Evolutionary conservation across 2,797 vertebrate species (phyloP), one percentile per base, ranked within the genome.

Genomic region (Acanthurus tractus): DNA sequence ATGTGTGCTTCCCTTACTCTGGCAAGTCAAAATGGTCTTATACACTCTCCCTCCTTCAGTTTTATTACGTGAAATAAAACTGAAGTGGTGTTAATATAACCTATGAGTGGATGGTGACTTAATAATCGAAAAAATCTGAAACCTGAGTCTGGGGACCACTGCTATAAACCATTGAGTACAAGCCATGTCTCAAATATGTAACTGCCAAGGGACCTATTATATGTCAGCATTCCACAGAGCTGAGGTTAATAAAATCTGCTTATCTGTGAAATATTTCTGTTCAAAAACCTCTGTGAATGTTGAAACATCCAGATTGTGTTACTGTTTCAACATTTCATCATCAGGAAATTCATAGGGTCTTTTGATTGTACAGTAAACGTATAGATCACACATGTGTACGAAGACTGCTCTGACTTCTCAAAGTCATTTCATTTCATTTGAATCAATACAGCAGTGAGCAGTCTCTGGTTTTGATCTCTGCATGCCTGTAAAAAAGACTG

Each of bases 371-470:
- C 65, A 77, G 42, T 22, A 18, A n/a, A 66, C 8, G 56, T 36
- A 67, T 2, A 57, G 17, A 40, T 56, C 29, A 63, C 56, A 73
- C 53, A 58, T 17, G 38, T 29, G 61, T 54, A 74, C 53, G 61
- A n/a, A 58, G 8, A 34, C 63, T 44, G 54, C 48, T 57, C 36
- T 70, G 46, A 45, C 14, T 78, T 79, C 34, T 58, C 76, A 70
- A 46, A 77, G 59, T 72, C 40, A 8, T 63, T 79, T 81, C 57
- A 76, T 81, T 90, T 85, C 63, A 85, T 78, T 79, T 61, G 48
- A 87, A 91, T 93, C 86, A 89, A 94, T 89, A 83, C 29, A 49
- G 65, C 65, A 70, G 83, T 89, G 69, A 93, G 82, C 57, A 78
- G 80, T 77, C 58, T 63, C 65, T 55, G 73, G 62, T 57, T 81